Evolutionary conservation across 2,113 vertebrate species (phyloP).

Genomic region (Colossoma macropomum): DNA sequence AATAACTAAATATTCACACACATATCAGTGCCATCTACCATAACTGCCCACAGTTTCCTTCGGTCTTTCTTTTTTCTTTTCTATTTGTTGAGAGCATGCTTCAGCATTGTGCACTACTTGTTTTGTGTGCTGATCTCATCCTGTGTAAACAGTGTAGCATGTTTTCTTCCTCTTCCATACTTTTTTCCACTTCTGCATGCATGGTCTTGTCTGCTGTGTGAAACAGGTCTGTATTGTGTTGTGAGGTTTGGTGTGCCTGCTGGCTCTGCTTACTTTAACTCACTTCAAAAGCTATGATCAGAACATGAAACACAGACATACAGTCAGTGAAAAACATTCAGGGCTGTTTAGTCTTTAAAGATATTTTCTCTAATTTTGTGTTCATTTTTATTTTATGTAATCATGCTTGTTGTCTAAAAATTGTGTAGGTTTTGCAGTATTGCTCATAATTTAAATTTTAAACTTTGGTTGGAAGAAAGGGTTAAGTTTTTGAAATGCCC

Average conservation of each 20-base stretch:
- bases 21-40: not conserved
- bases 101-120: not conserved
- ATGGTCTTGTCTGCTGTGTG: slow-evolving; percentile 37
- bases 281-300: not conserved
- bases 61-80: not conserved
- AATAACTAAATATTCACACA: slow-evolving; percentile 15
- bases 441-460: too few species aligned
- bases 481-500: too few species aligned
- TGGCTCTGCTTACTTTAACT: not conserved
- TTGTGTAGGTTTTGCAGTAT: too few species aligned
- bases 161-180: not conserved
- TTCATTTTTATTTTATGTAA: too few species aligned
- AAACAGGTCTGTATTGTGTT: slow-evolving; percentile 2
- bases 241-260: slow-evolving; percentile 13
- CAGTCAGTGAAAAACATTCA: not conserved
- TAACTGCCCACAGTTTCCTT: not conserved
- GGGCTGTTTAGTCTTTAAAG: not conserved
- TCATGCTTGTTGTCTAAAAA: too few species aligned
- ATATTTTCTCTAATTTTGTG: too few species aligned
- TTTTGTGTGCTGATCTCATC: slow-evolving; percentile 31
- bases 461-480: too few species aligned
- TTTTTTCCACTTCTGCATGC: slow-evolving; percentile 27
- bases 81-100: not conserved
- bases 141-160: slow-evolving; percentile 8
- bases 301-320: not conserved